phyloP scores from a whole-genome alignment of 2,113 vertebrate genomes.

The Illadopsis cleaveri region DNA sequence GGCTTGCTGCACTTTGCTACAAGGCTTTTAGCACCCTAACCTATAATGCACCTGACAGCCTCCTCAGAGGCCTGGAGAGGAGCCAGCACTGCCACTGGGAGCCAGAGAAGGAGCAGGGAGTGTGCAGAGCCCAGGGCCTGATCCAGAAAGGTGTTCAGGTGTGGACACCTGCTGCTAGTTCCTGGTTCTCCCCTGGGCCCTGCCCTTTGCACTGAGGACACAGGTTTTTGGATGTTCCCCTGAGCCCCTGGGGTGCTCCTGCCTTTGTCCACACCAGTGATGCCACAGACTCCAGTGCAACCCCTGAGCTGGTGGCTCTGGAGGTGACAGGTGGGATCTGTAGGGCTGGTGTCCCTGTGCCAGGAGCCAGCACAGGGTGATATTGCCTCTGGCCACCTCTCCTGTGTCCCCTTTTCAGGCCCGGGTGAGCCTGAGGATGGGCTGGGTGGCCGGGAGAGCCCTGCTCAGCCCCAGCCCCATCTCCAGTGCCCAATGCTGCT shows the following conservation, averaged over 20 bases:
- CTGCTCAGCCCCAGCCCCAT: background rate
- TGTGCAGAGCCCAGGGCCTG: background rate
- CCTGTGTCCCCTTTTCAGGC: background rate
- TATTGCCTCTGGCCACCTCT: background rate
- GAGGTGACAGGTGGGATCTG: background rate
- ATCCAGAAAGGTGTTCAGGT: background rate
- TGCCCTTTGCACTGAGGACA: background rate
- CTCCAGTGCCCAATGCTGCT: fast-evolving
- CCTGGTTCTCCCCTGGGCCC: background rate
- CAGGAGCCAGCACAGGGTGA: background rate
- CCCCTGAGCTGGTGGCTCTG: background rate
- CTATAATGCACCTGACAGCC: background rate
- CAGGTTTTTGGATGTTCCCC: background rate
- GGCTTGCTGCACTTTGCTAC: background rate
- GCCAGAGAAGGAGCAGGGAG: background rate
- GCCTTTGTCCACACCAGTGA: fast-evolving
- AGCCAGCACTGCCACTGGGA: background rate
- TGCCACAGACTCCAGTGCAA: fast-evolving
- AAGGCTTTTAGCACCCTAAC: background rate
- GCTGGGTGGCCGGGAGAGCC: fast-evolving
- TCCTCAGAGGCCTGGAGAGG: background rate
- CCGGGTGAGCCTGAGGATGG: background rate
- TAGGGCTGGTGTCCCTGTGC: background rate
- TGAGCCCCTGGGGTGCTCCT: background rate
- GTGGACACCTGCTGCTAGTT: background rate